These are phyloP conservation scores for Aphis gossypii DNA, from an alignment of 1,140 invertebrate genomes.

Conservation along the genomic window DNA sequence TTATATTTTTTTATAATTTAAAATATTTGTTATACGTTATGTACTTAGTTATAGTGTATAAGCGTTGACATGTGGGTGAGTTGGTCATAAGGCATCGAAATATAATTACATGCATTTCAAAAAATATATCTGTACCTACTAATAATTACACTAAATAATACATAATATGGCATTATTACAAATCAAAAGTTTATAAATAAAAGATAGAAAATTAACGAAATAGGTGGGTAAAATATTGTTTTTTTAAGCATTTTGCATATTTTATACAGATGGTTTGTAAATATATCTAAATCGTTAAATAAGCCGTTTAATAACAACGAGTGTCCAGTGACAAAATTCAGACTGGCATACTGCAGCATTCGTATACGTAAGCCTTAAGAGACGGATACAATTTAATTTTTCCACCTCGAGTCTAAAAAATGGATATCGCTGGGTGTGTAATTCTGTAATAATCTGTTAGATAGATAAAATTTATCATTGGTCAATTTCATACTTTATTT, in stretches of 20 bases:
- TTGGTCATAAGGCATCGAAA: neutral
- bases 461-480: neutral
- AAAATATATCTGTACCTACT: neutral
- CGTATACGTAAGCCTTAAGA: neutral
- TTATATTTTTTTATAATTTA: too few relatives aligned
- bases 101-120: neutral
- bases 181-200: neutral
- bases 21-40: neutral
- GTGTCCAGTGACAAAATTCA: neutral
- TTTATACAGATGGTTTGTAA: neutral
- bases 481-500: neutral
- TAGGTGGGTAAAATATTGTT: neutral
- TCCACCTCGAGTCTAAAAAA: neutral
- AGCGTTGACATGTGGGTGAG: neutral
- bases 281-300: neutral
- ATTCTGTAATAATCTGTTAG: neutral
- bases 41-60: neutral
- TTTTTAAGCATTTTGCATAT: neutral
- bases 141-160: neutral
- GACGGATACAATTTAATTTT: neutral
- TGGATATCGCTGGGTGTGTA: neutral
- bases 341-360: neutral
- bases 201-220: neutral
- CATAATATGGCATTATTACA: neutral
- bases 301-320: neutral